These are phyloP conservation scores for Heliconius congener DNA, from an alignment of 1,140 invertebrate species.

Conservation along the genomic window DNA sequence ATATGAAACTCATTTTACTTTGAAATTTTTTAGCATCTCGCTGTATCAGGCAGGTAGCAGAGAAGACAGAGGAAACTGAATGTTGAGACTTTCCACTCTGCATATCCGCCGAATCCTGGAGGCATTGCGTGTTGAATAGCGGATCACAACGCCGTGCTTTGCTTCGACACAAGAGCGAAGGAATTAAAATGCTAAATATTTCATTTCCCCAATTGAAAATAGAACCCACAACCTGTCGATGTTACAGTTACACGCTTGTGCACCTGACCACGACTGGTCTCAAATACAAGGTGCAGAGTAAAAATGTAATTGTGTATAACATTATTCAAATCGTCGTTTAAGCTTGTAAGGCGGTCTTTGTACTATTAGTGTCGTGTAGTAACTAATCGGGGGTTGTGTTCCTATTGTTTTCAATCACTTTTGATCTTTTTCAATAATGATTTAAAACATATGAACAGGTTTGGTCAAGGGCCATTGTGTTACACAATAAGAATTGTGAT, in stretches of 20 bases:
- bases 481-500: constrained; percentile 71
- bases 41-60: too few relatives aligned
- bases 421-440: background rate
- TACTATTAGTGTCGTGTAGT: background rate
- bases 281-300: background rate
- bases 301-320: background rate
- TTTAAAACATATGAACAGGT: constrained; percentile 27
- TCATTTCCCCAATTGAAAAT: too few relatives aligned
- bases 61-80: too few relatives aligned
- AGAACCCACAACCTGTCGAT: too few relatives aligned
- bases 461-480: constrained; percentile 65
- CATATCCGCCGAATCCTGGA: too few relatives aligned
- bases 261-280: too few relatives aligned
- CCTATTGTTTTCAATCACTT: background rate
- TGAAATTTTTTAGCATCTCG: background rate
- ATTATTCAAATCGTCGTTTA: background rate
- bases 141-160: too few relatives aligned
- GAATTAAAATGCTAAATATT: too few relatives aligned
- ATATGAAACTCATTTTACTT: background rate
- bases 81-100: too few relatives aligned
- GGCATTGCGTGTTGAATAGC: too few relatives aligned
- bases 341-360: background rate
- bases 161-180: too few relatives aligned
- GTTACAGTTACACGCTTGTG: too few relatives aligned
- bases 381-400: background rate